These are phyloP conservation scores for Gallinago nigripennis DNA, from an alignment of 2,797 vertebrate species.

Conservation along the genomic window DNA sequence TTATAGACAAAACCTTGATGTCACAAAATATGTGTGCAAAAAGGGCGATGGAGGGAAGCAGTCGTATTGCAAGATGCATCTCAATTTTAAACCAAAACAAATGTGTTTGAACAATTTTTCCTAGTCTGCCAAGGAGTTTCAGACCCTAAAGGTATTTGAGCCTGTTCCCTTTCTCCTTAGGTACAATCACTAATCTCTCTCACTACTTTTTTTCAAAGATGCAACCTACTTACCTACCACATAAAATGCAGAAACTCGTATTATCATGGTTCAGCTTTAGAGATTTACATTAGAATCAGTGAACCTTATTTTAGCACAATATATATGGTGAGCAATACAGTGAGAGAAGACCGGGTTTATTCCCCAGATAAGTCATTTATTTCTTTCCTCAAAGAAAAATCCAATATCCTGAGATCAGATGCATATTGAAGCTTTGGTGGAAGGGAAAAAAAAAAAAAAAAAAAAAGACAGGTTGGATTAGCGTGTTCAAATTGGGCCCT, in stretches of 20 bases:
- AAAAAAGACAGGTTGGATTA: constrained; percentile 65
- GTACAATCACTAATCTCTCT: constrained; percentile 60
- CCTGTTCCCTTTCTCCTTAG: constrained; percentile 55
- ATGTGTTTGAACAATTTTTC: constrained; percentile 31
- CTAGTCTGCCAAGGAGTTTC: constrained; percentile 46
- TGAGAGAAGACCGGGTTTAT: constrained; percentile 70
- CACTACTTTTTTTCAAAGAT: constrained; percentile 48
- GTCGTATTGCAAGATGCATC: neutral
- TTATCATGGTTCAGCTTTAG: constrained; percentile 74
- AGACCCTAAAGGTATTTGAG: constrained; percentile 46
- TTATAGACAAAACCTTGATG: neutral
- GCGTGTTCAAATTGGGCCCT: constrained; percentile 56
- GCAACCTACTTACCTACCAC: constrained; percentile 73
- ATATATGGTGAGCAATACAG: constrained; percentile 60
- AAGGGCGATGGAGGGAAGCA: neutral
- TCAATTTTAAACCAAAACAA: constrained; percentile 49
- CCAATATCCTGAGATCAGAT: constrained; percentile 81
- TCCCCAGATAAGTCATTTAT: constrained; percentile 81
- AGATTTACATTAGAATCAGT: constrained; percentile 79
- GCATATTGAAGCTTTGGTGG: constrained; percentile 72
- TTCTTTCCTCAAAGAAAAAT: constrained; percentile 81
- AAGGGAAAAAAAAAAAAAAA: constrained; percentile 23
- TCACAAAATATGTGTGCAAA: constrained; percentile 11
- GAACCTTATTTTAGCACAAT: constrained; percentile 72
- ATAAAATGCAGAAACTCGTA: constrained; percentile 68